Base-by-base conservation (phyloP, 2,797 vertebrate genomes). In the Platalea minor region DNA sequence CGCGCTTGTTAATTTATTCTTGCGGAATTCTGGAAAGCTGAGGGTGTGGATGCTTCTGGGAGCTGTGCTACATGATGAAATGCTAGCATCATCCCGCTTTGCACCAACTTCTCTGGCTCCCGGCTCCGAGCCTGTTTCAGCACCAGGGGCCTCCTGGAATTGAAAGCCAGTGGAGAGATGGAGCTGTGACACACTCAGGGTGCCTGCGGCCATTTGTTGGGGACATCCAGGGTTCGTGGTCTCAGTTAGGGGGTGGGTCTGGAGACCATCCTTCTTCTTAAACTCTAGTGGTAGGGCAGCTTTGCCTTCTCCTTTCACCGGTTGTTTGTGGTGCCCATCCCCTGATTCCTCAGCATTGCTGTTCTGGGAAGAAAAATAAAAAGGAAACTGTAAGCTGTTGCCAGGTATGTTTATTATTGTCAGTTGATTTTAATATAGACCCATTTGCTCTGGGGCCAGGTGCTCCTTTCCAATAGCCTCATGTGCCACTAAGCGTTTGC, bases 261-360 rank as follows among this genome's bases (percentile, higher is more conserved):
- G 46, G 69, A 72, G 43, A 8, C 1, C 1, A 33, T 76, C 50
- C 20, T 7, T 21, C 13, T 13, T 31, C 29, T 31, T 18, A 26
- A 60, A 5, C 24, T 48, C 60, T 7, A 31, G 31, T 26, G 45
- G 12, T 16, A 45, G 75, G 56, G 16, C 67, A 75, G 25, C 56
- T 79, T 57, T 51, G 53, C 57, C 25, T 54, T 45, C 54, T 70
- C 33, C 77, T 53, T 48, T 37, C 46, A 23, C 56, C 26, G 37
- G 4, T 23, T 7, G 2, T 39, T 41, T 70, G 19, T 17, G 54
- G 41, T 6, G 2, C 9, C 33, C 6, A 0, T 63, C 39, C 54
- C 37, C 29, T 43, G 31, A 10, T 13, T 41, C 48, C 82, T 57
- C 51, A 57, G 50, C 26, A 6, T 6, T 59, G 29, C 56, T 68